Evolutionary conservation across 2,888 invertebrate species (phyloP), one percentile per base, ranked within the genome.

Genomic region (Conus canariensis): DNA sequence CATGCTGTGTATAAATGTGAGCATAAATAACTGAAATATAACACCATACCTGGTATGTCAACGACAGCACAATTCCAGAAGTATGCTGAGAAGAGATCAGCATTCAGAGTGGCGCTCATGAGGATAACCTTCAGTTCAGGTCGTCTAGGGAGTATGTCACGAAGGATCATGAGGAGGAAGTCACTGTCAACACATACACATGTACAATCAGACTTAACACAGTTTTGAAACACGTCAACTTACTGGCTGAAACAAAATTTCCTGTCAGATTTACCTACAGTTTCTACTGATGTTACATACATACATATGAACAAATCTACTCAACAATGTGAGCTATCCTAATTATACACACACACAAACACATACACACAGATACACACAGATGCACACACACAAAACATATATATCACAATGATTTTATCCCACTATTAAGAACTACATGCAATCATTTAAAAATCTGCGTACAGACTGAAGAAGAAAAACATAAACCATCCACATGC

Each of bases 91-190:
- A 99, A 98, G 89, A 97, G 97, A 25, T 98, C 97, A 0, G 98
- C 98, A 95, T 98, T 98, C 89, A 99, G 97, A 0, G 99, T 99
- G 0, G 99, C 99, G 96, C 99, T 99, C 99, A 99, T 99, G 82
- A 99, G 96, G 92, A 99, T 98, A 0, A 99, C 96, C 97, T 98
- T 98, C 10, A 99, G 96, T 94, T 98, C 97, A 80, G 96, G 96
- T 91, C 97, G 96, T 96, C 96, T 92, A 45, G 94, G 93, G 89
- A 96, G 92, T 83, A 96, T 93, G 92, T 98, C 97, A 96, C 98
- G 98, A 70, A 99, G 96, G 94, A 99, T 97, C 85, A 98, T 97
- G 96, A 99, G 97, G 59, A 98, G 97, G 93, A 99, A 97, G 96
- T 99, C 99, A 90, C 96, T 96, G 93, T 9, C 92, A 30, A 77